Conservation (phyloP, 2,797 vertebrate species). For the Strix occidentalis region DNA sequence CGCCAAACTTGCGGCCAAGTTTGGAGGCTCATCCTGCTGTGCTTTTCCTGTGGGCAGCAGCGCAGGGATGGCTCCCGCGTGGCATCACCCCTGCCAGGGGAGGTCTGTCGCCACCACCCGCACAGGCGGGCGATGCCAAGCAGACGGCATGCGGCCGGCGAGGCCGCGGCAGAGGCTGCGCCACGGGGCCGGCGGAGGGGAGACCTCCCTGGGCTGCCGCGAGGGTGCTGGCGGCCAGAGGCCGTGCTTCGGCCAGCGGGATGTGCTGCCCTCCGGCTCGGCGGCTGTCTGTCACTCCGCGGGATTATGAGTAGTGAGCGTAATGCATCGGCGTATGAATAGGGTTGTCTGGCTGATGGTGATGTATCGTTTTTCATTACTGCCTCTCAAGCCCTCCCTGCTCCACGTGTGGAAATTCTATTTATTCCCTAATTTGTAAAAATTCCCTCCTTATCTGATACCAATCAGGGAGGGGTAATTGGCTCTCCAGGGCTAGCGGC, state of each 20-base stretch:
- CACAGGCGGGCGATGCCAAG: fast-evolving
- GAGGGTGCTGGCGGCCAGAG: background rate
- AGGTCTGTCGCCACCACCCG: background rate
- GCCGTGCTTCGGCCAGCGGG: fast-evolving
- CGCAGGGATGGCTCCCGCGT: background rate
- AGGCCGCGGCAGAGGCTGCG: background rate
- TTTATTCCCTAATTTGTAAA: constrained; percentile 99
- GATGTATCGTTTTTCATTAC: constrained; percentile 99
- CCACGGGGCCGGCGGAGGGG: fast-evolving
- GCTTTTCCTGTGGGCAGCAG: background rate
- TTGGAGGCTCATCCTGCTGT: background rate
- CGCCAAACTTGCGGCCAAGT: background rate
- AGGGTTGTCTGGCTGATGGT: constrained; percentile 98
- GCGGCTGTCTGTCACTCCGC: constrained; percentile 62
- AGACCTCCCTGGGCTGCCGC: background rate
- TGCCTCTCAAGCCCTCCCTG: constrained; percentile 92
- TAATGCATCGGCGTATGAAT: constrained; percentile 96
- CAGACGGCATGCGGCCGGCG: fast-evolving
- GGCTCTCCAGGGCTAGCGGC: constrained; percentile 90
- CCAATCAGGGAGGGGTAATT: constrained; percentile 99
- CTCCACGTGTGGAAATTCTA: constrained; percentile 99
- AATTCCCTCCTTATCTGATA: constrained; percentile 94
- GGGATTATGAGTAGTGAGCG: constrained; percentile 86
- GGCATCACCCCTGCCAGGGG: background rate
- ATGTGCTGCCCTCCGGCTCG: background rate